Conservation (phyloP, 2,888 invertebrate species). For the Rutpela maculata region DNA sequence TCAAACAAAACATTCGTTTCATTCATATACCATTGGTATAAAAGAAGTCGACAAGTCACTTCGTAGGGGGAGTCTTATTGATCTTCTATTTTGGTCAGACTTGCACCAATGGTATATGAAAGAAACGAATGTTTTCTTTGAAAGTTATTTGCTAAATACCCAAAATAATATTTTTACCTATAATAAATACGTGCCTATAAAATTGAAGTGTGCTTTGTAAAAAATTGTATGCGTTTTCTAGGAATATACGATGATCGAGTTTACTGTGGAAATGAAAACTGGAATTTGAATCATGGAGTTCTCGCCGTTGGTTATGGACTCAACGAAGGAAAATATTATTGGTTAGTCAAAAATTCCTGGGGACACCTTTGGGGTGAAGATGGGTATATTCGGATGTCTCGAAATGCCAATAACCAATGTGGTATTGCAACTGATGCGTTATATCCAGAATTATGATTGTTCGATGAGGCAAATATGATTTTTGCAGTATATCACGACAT, state of each 20-base stretch:
- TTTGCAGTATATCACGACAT: no score
- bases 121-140: no score
- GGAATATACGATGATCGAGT: constrained; percentile 79
- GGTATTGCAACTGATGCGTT: constrained; percentile 4
- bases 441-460: constrained; percentile 18
- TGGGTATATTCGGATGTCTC: constrained; percentile 51
- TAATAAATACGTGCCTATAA: no score
- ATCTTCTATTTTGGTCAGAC: no score
- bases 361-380: constrained; percentile 67
- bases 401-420: constrained; percentile 17
- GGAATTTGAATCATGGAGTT: constrained; percentile 81
- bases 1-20: no score
- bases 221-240: background rate
- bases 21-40: no score
- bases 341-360: constrained; percentile 83
- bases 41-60: no score
- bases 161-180: no score
- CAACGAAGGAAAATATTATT: constrained; percentile 77
- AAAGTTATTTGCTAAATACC: no score
- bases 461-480: background rate
- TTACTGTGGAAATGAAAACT: constrained; percentile 72
- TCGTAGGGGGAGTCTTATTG: no score
- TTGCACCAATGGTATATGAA: no score
- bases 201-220: no score
- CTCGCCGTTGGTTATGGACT: constrained; percentile 86